Base-by-base conservation (phyloP, 2,113 vertebrate genomes). In the Oxyruncus cristatus region DNA sequence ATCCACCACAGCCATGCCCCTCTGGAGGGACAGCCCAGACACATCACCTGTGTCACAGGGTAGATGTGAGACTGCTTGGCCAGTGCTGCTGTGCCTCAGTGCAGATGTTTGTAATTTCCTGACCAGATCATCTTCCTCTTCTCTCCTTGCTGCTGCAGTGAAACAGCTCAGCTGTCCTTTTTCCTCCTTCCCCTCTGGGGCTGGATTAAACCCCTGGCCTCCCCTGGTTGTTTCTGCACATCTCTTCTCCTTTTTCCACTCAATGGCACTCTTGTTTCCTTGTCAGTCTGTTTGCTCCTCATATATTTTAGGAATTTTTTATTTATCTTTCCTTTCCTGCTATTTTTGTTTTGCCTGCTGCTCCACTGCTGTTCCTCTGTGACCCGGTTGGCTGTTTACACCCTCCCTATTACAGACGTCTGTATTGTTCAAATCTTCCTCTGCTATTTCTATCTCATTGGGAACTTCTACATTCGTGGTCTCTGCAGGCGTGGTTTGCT, bases 311-410 rank as follows among this genome's bases (percentile, higher is more conserved):
- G 95, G 93, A 89, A 55, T 93, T 96, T 92, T 89, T 74, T 93
- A 55, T 96, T 96, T 95, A 72, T 97, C 92, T 92, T 97, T 96
- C 80, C 72, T 96, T 96, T 77, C 89, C 91, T 70, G 90, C 95
- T 98, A 56, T 97, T 97, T 96, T 94, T 91, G 83, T 88, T 89
- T 87, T 71, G 75, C 93, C 49, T 14, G 5, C 80, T 86, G 92
- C 88, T 86, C 74, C 20, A 1, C 56, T 83, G 88, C 88, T 50
- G 33, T 91, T 92, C 75, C 87, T 95, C 77, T 78, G 13, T 27
- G 93, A 94, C 68, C 89, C 4, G 0, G 74, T 87, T 96, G 90
- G 81, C 12, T n/a, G 66, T 96, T 84, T 68, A 68, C 77, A 94
- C 82, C 80, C 56, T 49, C 52, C 39, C 21, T 91, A 7, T 83